Percentiles rank a stretch among this genome's conserved stretches.
phyloP scores from a whole-genome alignment of 2,113 vertebrate species.

The Cairina moschata region DNA sequence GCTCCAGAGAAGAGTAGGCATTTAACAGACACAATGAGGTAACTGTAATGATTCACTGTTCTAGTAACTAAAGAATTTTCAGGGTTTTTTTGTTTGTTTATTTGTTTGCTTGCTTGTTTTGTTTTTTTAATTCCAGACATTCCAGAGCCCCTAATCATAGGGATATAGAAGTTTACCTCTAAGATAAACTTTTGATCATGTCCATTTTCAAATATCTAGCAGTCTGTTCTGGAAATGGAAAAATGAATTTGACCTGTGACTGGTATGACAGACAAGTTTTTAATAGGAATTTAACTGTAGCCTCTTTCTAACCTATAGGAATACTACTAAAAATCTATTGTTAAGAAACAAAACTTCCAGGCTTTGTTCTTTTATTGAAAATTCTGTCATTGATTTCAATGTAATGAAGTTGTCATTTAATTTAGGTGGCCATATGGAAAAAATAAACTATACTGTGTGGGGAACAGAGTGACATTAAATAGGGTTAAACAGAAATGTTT shows the following conservation, averaged over 20 bases:
- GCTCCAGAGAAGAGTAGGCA: not conserved
- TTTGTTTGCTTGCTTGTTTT: too few species aligned
- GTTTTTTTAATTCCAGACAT: not conserved
- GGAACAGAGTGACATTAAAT: not conserved
- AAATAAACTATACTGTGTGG: not conserved
- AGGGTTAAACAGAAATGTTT: not conserved
- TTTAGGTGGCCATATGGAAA: not conserved
- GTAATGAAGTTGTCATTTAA: not conserved
- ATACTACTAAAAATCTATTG: not conserved
- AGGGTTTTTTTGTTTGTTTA: not conserved
- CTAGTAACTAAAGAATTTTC: not conserved
- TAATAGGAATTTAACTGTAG: not conserved
- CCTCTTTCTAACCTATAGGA: not conserved
- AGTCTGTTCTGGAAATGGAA: not conserved
- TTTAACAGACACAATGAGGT: not conserved
- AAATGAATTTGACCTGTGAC: not conserved
- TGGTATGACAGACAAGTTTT: not conserved
- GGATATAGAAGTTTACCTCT: not conserved
- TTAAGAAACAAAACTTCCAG: not conserved
- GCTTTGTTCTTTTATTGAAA: not conserved
- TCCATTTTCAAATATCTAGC: not conserved
- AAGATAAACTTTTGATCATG: not conserved
- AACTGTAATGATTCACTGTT: not conserved
- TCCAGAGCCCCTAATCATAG: not conserved
- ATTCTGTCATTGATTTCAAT: not conserved